Evolutionary conservation across 2,888 invertebrate genomes (phyloP), one percentile per base, ranked within the genome.

Genomic region (Catonia carolina): DNA sequence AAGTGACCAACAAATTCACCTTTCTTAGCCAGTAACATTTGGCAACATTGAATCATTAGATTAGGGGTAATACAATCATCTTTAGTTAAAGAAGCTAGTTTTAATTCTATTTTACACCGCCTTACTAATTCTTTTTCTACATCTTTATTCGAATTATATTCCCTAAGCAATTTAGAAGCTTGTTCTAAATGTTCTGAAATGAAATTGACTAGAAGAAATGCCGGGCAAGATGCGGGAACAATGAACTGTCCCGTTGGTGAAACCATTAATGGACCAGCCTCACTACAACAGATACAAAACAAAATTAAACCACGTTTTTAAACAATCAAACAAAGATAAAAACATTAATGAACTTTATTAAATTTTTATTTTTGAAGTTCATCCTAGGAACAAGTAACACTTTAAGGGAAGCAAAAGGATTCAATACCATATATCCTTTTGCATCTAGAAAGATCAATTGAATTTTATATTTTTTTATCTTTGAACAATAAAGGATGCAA

Each of bases 171-270:
- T 62, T 80, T 74, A 10, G 79, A 79, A 1, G 95, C 94, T 68
- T 86, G 81, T 31, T 82, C 78, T 63, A 92, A 78, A 71, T 93
- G 81, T 14, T 82, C 82, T 1, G 84, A 79, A 48, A 96, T 86
- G 70, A 90, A 96, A 67, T 84, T 85, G 14, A 95, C 82, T 53
- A 95, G 76, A 62, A 94, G 81, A 64, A 84, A 83, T 0, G 92
- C 89, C 0, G 95, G 95, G 68, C 94, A 89, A 0, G 93, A 90
- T 0, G 92, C 86, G 12, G 96, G 95, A 1, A 91, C 87, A 60
- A 94, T 89, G 68, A 95, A 87, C 74, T 95, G 93, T 2, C 95
- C 96, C 2, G 91, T 91, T 0, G 93, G 93, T 10, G 92, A 92
- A 23, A 96, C 79, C 88, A 93, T 94, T 55, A 96, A 70, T 0